Evolutionary conservation across 2,113 vertebrate genomes (phyloP), one percentile per base, ranked within the genome.

Genomic region (Myotis davidii): DNA sequence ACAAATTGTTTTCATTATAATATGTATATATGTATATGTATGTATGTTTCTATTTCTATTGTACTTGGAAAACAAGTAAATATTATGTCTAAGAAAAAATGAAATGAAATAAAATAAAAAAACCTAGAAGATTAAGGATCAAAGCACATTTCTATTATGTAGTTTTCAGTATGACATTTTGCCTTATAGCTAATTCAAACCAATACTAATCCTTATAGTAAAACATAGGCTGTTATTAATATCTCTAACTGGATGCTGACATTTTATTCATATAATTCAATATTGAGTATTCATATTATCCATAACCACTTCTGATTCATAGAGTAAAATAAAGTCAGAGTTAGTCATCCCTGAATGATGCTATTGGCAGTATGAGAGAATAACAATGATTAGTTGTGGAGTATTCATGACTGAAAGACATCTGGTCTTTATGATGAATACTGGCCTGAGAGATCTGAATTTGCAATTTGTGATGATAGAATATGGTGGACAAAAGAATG

Each of bases 1-100:
- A 96, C 81, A 76, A 90, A 96, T 97, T 90, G 98, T 97, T 97
- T 98, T 97, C 98, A 98, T 97, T 98, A 89, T 98, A 96, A 97
- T 98, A 96, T 97, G 97, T 97, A 96, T 97, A 96, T 97, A 97
- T 9, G 95, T 97, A 97, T 56, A 97, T 98, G 95, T 97, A 97
- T 97, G 96, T 97, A 96, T 98, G 97, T 98, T 97, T 97, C 85
- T 95, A 97, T 97, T 95, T 97, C 93, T 98, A 97, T 98, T 96
- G 97, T 98, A 98, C 95, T 98, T 98, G 97, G 97, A 98, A 98
- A 96, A 98, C 94, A 94, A 98, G 98, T 98, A 98, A 98, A 98
- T 97, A 96, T 98, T 97, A 97, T 96, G 95, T 98, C 96, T 97
- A 95, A 98, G 97, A 97, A 95, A 96, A 98, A 98, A 90, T 96